phyloP scores from a whole-genome alignment of 2,888 invertebrate species.

The Cheilosia variabilis region DNA sequence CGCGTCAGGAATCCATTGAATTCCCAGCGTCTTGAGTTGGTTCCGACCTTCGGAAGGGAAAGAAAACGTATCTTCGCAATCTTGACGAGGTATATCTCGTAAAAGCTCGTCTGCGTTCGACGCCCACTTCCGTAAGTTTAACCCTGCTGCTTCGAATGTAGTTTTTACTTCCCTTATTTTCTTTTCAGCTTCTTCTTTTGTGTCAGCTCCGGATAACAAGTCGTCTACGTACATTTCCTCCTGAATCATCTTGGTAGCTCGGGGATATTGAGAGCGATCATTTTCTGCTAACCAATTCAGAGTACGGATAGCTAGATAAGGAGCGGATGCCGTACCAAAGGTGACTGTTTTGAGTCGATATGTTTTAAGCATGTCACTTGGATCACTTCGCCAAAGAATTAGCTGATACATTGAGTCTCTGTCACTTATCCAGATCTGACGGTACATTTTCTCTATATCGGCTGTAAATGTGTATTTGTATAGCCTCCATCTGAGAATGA shows the following conservation, averaged over 20 bases:
- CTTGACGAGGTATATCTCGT: background rate
- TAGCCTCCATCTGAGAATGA: slow-evolving; percentile 13
- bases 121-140: slow-evolving; percentile 8
- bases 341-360: background rate
- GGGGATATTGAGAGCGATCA: background rate
- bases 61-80: background rate
- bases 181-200: slow-evolving; percentile 8
- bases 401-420: slow-evolving; percentile 7
- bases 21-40: background rate
- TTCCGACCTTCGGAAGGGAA: background rate
- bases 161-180: slow-evolving; percentile 1
- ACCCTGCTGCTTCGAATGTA: background rate
- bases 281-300: slow-evolving; percentile 3
- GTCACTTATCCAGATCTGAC: slow-evolving; percentile 5
- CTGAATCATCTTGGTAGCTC: background rate
- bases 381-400: background rate
- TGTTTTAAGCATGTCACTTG: background rate
- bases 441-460: slow-evolving; percentile 23
- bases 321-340: slow-evolving; percentile 9
- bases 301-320: slow-evolving; percentile 8
- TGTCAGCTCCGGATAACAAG: slow-evolving; percentile 10
- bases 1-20: background rate
- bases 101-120: slow-evolving; percentile 1
- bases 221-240: slow-evolving; percentile 14
- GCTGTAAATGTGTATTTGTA: slow-evolving; percentile 11